These are phyloP conservation scores for Cydia fagiglandana DNA, from an alignment of 1,140 invertebrate species.

Conservation along the genomic window DNA sequence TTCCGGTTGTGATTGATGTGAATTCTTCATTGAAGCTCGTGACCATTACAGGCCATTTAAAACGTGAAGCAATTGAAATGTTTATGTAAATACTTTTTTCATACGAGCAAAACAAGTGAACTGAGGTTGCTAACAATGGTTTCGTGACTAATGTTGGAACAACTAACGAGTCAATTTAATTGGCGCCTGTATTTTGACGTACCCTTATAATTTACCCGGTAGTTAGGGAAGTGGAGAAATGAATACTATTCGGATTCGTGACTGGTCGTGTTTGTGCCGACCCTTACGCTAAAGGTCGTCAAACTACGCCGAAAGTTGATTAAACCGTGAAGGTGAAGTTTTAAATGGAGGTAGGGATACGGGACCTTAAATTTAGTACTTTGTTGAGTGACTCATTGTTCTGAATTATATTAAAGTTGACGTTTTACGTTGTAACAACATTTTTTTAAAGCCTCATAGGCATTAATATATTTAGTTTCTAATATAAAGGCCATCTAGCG, in stretches of 20 bases:
- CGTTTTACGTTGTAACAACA: too few relatives aligned
- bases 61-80: slow-evolving; percentile 13
- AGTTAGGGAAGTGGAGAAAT: slow-evolving; percentile 46
- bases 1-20: slow-evolving; percentile 4
- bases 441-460: too few relatives aligned
- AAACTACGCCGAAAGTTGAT: slow-evolving; percentile 31
- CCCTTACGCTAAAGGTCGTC: slow-evolving; percentile 27
- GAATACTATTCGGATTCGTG: slow-evolving; percentile 32
- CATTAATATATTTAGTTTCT: too few relatives aligned
- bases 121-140: slow-evolving; percentile 31
- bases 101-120: slow-evolving; percentile 11
- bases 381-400: slow-evolving; percentile 8
- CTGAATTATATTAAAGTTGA: slow-evolving; percentile 9
- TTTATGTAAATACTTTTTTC: slow-evolving; percentile 8
- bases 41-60: slow-evolving; percentile 1
- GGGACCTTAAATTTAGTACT: slow-evolving; percentile 14
- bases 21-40: slow-evolving; percentile 7
- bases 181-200: slow-evolving; percentile 49
- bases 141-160: slow-evolving; percentile 41
- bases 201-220: slow-evolving; percentile 51
- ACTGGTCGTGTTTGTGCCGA: slow-evolving; percentile 28
- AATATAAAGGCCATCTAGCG: too few relatives aligned
- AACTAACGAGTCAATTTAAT: slow-evolving; percentile 49
- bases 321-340: slow-evolving; percentile 27
- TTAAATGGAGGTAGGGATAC: slow-evolving; percentile 23